phyloP scores from a whole-genome alignment of 2,797 vertebrate species.

The Melanogrammus aeglefinus region DNA sequence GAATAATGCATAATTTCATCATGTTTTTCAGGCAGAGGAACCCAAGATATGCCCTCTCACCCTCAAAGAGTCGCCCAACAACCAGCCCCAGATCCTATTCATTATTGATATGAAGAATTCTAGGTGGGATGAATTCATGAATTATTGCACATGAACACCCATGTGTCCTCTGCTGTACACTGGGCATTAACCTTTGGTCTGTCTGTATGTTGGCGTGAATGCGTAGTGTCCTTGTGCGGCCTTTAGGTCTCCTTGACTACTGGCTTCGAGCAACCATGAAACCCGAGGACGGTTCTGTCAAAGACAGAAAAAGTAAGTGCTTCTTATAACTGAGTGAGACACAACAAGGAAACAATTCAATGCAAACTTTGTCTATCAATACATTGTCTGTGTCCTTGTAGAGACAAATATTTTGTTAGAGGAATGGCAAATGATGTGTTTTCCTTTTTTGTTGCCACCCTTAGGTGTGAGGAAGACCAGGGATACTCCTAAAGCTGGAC shows the following conservation, averaged over 20 bases:
- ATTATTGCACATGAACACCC: background rate
- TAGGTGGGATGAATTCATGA: conserved; percentile 52
- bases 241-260: conserved; percentile 53
- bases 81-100: conserved; percentile 71
- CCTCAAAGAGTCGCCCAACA: conserved; percentile 27
- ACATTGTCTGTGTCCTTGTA: background rate
- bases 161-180: background rate
- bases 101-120: conserved; percentile 55
- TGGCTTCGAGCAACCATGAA: conserved; percentile 35
- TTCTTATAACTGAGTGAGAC: background rate
- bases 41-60: conserved; percentile 55
- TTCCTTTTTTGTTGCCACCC: conserved; percentile 10
- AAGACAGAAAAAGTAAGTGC: conserved; percentile 54
- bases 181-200: conserved; percentile 6
- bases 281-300: background rate
- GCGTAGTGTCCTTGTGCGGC: conserved; percentile 55
- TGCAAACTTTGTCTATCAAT: background rate
- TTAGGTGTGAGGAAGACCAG: conserved; percentile 37
- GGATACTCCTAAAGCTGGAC: rapidly evolving
- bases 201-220: conserved; percentile 30
- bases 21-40: conserved; percentile 60
- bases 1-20: background rate
- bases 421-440: background rate
- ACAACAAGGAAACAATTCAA: background rate
- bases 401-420: background rate